Evolutionary conservation across 2,888 invertebrate genomes (phyloP).

Genomic region (Polydrusus pterygomalis): DNA sequence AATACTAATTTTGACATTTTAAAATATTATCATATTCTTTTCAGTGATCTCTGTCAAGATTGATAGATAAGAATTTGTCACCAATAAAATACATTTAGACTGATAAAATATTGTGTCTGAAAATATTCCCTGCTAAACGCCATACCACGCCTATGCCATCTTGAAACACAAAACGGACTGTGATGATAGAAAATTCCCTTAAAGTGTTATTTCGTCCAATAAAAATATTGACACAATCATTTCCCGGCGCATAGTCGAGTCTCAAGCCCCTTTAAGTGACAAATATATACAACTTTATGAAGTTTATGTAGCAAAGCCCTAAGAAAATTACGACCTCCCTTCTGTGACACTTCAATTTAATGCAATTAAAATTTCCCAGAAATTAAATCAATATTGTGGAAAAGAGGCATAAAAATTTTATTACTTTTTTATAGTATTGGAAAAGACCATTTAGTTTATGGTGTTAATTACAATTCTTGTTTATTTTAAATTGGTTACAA

Average conservation of each 20-base stretch:
- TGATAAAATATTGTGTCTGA: not conserved
- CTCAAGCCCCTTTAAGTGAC: slow-evolving; percentile 40
- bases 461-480: not conserved
- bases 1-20: too few relatives aligned
- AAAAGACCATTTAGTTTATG: not conserved
- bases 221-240: slow-evolving; percentile 51
- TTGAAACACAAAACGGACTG: slow-evolving; percentile 36
- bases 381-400: slow-evolving; percentile 30
- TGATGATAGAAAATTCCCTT: slow-evolving; percentile 44
- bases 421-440: not conserved
- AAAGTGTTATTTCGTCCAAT: slow-evolving; percentile 50
- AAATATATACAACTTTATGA: slow-evolving; percentile 50
- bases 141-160: slow-evolving; percentile 16
- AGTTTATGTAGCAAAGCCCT: slow-evolving; percentile 40
- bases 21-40: too few relatives aligned
- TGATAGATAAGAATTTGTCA: too few relatives aligned
- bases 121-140: not conserved
- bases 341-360: slow-evolving; percentile 41
- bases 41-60: too few relatives aligned
- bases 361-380: slow-evolving; percentile 47
- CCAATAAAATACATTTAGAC: not conserved
- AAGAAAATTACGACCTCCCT: slow-evolving; percentile 45
- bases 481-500: not conserved
- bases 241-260: slow-evolving; percentile 32
- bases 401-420: slow-evolving; percentile 22